Evolutionary conservation across 2,113 vertebrate species (phyloP), one percentile per base, ranked within the genome.

Genomic region (Tetrax tetrax): DNA sequence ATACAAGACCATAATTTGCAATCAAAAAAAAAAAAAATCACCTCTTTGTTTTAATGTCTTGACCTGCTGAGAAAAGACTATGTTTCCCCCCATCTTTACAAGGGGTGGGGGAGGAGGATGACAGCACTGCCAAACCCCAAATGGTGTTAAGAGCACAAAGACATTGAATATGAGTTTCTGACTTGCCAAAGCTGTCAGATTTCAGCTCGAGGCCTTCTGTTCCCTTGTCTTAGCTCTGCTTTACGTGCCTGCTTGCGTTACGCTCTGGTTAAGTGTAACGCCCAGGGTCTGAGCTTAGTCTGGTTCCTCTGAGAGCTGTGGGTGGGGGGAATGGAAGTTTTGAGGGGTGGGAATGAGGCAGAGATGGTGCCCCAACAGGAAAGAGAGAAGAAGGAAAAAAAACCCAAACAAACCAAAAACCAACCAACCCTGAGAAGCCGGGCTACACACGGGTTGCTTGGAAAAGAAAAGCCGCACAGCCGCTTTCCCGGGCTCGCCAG

Each of bases 141-240:
- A 29, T 17, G 86, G n/a, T 8, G 48, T 16, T 45, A 23, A 47
- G 54, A 90, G 82, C 65, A 38, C 10, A 8, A 12, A 7, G 21
- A 31, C 0, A 1, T 6, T 18, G 53, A 89, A 69, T 4, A 16
- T 0, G 83, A 56, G 19, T 16, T 66, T n/a, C n/a, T 27, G 43
- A 15, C 69, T 91, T 71, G 81, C 53, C 72, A 64, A 41, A 86
- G 92, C 87, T 96, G 85, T 83, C 79, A 63, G 51, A 57, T 37
- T 45, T 38, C 45, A 5, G 75, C 50, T 25, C 6, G 27, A n/a
- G 29, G 63, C 87, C 84, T 95, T 78, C 90, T 89, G 89, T 78
- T 94, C 47, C 57, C 29, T 68, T 9, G 4, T 33, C 60, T 12
- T 29, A 12, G 33, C 53, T 53, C 64, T 75, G 74, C 61, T 64